These are phyloP conservation scores for Cheilosia pagana DNA, from an alignment of 2,888 invertebrate species.

Conservation along the genomic window DNA sequence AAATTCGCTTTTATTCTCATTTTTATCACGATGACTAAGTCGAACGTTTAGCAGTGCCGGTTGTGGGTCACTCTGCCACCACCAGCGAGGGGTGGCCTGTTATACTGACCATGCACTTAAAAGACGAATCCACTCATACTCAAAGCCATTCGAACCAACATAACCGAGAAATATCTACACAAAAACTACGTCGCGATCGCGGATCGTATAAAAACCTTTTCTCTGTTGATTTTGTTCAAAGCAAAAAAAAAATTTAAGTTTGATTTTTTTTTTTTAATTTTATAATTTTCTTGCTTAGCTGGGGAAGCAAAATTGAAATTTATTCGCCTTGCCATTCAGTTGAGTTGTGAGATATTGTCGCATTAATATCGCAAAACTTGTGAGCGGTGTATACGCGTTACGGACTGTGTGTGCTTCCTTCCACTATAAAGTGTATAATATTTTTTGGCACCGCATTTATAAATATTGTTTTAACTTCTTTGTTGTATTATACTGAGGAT, in stretches of 20 bases:
- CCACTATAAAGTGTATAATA: background rate
- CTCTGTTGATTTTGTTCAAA: constrained; percentile 23
- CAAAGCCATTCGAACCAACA: constrained; percentile 54
- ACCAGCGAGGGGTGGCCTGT: constrained; percentile 22
- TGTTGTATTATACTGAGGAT: constrained; percentile 31
- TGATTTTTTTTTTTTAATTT: constrained; percentile 22
- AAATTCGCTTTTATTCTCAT: constrained; percentile 51
- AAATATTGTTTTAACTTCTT: constrained; percentile 38
- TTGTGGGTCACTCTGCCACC: constrained; percentile 64
- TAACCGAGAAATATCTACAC: constrained; percentile 33
- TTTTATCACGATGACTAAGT: constrained; percentile 73
- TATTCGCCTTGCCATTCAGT: constrained; percentile 47
- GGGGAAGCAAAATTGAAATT: constrained; percentile 56
- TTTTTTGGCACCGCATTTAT: constrained; percentile 32
- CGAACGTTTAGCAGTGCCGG: constrained; percentile 53
- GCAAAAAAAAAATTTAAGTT: constrained; percentile 22
- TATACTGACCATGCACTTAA: constrained; percentile 59
- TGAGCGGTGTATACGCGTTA: constrained; percentile 32
- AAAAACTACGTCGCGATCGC: constrained; percentile 20
- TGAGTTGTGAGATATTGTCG: constrained; percentile 60
- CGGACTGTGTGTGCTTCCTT: constrained; percentile 4
- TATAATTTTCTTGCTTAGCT: constrained; percentile 37
- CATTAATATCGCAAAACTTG: constrained; percentile 44
- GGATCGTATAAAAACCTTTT: constrained; percentile 39
- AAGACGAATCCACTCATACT: constrained; percentile 59